Evolutionary conservation across 2,888 invertebrate species (phyloP), one percentile per base, ranked within the genome.

Genomic region (Sphinx pinastri): DNA sequence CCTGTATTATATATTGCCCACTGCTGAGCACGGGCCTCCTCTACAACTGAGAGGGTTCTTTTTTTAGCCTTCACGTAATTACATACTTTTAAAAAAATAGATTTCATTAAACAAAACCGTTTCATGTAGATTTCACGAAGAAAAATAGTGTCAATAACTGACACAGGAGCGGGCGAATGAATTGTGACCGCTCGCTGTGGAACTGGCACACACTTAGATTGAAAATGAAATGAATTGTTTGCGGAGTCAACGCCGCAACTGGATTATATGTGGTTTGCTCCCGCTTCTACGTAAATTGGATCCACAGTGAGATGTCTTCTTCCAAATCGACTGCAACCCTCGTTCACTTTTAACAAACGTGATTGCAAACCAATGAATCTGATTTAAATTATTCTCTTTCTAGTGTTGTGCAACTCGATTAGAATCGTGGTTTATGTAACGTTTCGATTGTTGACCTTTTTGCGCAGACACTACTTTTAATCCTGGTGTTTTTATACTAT

Each of bases 191-290:
- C 80, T 74, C 75, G 74, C 77, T 76, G 78, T 83, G 80, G 79
- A 76, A 77, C 78, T 81, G 82, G 80, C 83, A 81, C 75, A 79
- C 84, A 80, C 84, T 84, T 80, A 81, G 83, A 88, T 85, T 86
- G 87, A 84, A 90, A 91, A 88, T 87, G 88, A 89, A 91, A 91
- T 92, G 87, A 90, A 91, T 90, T 91, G 92, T 92, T 91, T 90
- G 89, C 84, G 74, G 84, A 88, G 88, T 85, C 84, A 81, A 84
- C 85, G 80, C 76, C 77, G 79, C 81, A 79, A 79, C 84, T 81
- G 83, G 84, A 85, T 85, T 86, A 85, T 86, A 82, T 87, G 90
- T 83, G 88, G 90, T 85, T 86, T 81, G 81, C 83, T 81, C 82
- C 75, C 82, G 76, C 82, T 79, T 79, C 75, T 71, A 81, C 83